Conservation (phyloP, 2,797 vertebrate genomes). For the Serranus cabrilla region DNA sequence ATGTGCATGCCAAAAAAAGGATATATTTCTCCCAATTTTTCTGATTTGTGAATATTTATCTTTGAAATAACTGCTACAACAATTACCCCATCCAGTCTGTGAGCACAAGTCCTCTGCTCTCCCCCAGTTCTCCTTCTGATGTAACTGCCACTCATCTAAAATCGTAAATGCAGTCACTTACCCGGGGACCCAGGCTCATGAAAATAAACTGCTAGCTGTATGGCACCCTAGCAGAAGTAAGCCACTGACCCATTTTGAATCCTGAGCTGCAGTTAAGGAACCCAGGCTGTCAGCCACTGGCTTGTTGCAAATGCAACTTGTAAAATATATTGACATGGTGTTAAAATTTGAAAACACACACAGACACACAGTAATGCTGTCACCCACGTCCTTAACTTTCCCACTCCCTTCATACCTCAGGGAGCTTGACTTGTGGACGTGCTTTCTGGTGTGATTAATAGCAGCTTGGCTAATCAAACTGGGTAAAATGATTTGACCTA, state of each 20-base stretch:
- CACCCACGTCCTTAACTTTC: background rate
- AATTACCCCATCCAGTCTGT: background rate
- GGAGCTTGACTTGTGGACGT: background rate
- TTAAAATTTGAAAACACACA: conserved; percentile 23
- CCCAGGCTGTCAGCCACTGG: background rate
- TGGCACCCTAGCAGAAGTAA: conserved; percentile 20
- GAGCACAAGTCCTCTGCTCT: conserved; percentile 14
- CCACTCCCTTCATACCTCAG: background rate
- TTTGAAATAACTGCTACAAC: background rate
- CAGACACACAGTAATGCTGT: background rate
- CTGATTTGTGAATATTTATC: background rate
- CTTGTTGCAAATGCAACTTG: conserved; percentile 12
- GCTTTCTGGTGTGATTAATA: background rate
- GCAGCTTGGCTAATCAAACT: background rate
- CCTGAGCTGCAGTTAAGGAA: conserved; percentile 24
- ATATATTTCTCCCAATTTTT: background rate
- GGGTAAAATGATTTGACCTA: background rate
- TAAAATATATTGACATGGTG: conserved; percentile 43
- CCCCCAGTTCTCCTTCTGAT: conserved; percentile 8
- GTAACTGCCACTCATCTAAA: conserved; percentile 34
- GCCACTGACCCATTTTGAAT: conserved; percentile 38
- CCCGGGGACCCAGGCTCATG: conserved; percentile 30
- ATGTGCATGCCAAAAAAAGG: background rate
- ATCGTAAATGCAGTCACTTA: conserved; percentile 43
- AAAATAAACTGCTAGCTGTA: conserved; percentile 50